phyloP scores from a whole-genome alignment of 2,113 vertebrate species.

The Aptenodytes patagonicus region DNA sequence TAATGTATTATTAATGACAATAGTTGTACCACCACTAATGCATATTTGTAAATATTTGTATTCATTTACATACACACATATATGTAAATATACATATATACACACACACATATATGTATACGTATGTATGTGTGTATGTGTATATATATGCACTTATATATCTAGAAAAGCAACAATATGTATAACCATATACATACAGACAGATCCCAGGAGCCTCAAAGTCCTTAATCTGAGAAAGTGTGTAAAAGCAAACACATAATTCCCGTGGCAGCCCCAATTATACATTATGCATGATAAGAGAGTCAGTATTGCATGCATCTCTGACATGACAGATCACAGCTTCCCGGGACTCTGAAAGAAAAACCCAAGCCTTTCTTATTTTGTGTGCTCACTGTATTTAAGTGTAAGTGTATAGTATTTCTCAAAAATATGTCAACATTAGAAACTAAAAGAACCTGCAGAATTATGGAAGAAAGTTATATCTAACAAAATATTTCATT shows the following conservation, averaged over 20 bases:
- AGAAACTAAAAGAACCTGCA: neutral
- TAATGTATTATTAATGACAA: neutral
- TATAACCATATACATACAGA: neutral
- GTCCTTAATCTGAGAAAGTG: neutral
- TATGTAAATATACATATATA: neutral
- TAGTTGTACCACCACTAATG: neutral
- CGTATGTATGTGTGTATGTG: accelerated
- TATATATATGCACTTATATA: neutral
- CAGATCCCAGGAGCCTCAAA: neutral
- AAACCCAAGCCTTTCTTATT: neutral
- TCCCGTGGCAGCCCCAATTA: neutral
- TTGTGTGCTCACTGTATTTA: neutral
- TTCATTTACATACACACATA: neutral
- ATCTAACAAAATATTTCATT: neutral
- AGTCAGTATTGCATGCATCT: neutral
- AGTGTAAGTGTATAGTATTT: neutral
- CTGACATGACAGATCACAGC: neutral
- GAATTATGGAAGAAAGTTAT: neutral
- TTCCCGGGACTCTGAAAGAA: neutral
- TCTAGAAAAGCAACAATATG: neutral
- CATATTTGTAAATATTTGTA: neutral
- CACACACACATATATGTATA: neutral
- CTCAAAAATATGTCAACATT: neutral
- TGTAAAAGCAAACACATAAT: neutral
- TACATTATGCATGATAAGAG: neutral